These are phyloP conservation scores for Typhlomys cinereus DNA, from an alignment of 2,113 vertebrate species.

Conservation along the genomic window DNA sequence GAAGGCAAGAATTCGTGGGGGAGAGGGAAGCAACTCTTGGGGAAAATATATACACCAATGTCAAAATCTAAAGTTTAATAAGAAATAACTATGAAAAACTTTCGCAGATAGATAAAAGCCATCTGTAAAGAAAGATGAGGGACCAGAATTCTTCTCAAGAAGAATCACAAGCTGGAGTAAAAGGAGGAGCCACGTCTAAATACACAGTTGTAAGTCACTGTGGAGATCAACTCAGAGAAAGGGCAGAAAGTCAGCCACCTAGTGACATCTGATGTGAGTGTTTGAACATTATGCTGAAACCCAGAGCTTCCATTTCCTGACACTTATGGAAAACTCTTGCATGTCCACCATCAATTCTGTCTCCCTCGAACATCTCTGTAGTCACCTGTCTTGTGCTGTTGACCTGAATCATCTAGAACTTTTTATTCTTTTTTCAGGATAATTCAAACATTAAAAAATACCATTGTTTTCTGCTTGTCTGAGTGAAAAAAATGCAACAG, in stretches of 20 bases:
- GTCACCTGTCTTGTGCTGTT: not conserved
- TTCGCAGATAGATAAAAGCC: not conserved
- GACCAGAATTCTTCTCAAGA: not conserved
- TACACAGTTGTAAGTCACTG: fast-evolving
- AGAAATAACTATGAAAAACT: not conserved
- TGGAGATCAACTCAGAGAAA: fast-evolving
- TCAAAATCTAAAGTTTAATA: not conserved
- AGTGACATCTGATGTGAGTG: not conserved
- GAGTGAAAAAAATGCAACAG: conserved; percentile 1
- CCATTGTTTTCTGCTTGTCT: not conserved
- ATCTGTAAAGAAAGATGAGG: not conserved
- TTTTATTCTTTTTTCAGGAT: not conserved
- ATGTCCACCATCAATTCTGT: not conserved
- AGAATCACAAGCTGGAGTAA: not conserved
- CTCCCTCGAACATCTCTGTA: not conserved
- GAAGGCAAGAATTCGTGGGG: not conserved
- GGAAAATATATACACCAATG: not conserved
- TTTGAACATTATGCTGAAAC: not conserved
- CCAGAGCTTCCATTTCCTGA: not conserved
- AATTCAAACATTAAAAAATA: not conserved
- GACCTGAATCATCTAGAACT: not conserved
- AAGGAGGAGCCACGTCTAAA: not conserved
- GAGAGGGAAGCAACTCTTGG: too few relatives aligned
- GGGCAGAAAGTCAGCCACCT: not conserved
- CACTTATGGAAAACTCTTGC: not conserved